These are phyloP conservation scores for Athripsodes cinereus DNA, from an alignment of 2,888 invertebrate species.

Conservation along the genomic window DNA sequence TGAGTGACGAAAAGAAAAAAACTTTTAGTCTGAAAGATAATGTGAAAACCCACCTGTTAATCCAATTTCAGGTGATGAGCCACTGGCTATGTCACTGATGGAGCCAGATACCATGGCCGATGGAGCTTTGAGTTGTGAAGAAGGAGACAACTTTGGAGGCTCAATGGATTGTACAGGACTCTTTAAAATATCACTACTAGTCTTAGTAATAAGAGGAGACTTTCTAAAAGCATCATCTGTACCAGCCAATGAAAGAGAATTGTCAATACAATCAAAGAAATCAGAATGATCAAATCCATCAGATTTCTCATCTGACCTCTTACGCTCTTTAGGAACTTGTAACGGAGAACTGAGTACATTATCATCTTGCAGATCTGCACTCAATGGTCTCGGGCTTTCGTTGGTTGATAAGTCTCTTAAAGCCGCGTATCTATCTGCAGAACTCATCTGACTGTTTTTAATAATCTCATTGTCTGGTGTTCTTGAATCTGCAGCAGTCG, in stretches of 20 bases:
- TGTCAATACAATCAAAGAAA: constrained; percentile 50
- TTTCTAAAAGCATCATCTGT: constrained; percentile 49
- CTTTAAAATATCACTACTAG: constrained; percentile 32
- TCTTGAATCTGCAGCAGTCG: constrained; percentile 29
- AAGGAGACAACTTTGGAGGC: constrained; percentile 36
- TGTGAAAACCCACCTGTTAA: constrained; percentile 36
- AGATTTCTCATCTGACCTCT: constrained; percentile 49
- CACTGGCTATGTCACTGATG: constrained; percentile 57
- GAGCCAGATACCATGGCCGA: constrained; percentile 54
- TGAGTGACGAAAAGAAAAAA: no score
- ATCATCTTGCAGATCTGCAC: constrained; percentile 43
- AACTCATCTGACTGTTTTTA: constrained; percentile 40
- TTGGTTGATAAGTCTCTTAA: constrained; percentile 68
- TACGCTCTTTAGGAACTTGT: constrained; percentile 45
- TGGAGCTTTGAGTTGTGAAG: constrained; percentile 41
- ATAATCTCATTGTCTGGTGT: constrained; percentile 37
- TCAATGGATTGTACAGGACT: constrained; percentile 32
- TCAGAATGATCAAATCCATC: constrained; percentile 50
- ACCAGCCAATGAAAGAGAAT: constrained; percentile 46
- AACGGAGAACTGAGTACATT: constrained; percentile 41
- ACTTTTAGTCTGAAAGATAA: neutral
- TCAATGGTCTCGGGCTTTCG: constrained; percentile 37
- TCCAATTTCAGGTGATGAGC: constrained; percentile 59
- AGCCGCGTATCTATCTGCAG: constrained; percentile 75
- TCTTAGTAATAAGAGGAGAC: constrained; percentile 37